Evolutionary conservation across 2,888 invertebrate genomes (phyloP), one percentile per base, ranked within the genome.

Genomic region (Drosophila rellima): DNA sequence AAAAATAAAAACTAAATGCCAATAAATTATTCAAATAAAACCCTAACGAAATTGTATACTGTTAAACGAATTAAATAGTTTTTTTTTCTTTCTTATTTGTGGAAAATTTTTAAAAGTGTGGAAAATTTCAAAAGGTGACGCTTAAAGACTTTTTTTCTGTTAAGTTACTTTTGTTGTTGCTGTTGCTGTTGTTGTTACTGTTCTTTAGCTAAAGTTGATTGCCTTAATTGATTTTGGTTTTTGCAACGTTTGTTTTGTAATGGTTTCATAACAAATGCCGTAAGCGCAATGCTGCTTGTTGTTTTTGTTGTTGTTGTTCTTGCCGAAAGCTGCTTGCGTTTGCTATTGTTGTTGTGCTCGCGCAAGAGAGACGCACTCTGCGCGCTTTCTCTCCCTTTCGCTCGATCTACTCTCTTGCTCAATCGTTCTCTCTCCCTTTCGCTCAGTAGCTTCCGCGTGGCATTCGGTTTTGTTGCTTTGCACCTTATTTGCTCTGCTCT

Each of bases 211-310:
- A 17, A 15, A 57, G 35, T 47, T 57, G 18, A 47, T 45, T 57
- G 47, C n/a, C 40, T 13, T 56, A 1, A 23, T 37, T 69, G n/a
- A 17, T 52, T 65, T 11, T n/a, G 11, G 29, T 23, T 44, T 54
- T 57, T 52, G 57, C 63, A 48, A 40, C 61, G 57, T 67, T 56
- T 76, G 90, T 89, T 90, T 89, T 90, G 88, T 89, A 89, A 89
- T 74, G 82, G 86, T 89, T 89, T 89, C 89, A 90, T 89, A 89
- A 89, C 84, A 83, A 80, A 71, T 69, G 81, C 76, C 83, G 70
- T 75, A 69, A 84, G 68, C 76, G 76, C 74, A 82, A 84, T 77
- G 64, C 51, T 69, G 51, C 31, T 65, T 47, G 45, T 42, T 74
- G 47, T 50, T 64, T 4, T 55, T 74, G 33, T 54, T 65, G 11